Conservation (phyloP, 2,888 invertebrate genomes). For the Erannis defoliaria region DNA sequence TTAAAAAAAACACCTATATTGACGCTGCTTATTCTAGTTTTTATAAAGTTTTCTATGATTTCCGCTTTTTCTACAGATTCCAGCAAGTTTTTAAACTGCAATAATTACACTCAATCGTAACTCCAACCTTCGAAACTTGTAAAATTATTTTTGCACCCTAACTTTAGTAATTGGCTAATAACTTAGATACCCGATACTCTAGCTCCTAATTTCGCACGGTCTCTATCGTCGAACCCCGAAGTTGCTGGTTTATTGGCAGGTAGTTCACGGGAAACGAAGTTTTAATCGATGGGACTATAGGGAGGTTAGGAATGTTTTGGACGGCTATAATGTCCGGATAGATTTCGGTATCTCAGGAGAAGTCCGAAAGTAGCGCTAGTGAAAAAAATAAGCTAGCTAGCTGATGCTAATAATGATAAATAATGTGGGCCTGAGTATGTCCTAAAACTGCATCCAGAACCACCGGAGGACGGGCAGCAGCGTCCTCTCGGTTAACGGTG, state of each 20-base stretch:
- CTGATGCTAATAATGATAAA: too few species aligned
- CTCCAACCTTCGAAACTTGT: background rate
- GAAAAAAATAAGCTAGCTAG: too few species aligned
- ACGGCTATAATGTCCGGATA: conserved; percentile 3
- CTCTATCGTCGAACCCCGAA: conserved; percentile 19
- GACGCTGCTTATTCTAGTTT: too few species aligned
- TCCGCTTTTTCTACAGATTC: too few species aligned
- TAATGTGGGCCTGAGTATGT: too few species aligned
- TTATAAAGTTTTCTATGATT: too few species aligned
- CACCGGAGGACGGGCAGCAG: too few species aligned
- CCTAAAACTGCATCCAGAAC: too few species aligned
- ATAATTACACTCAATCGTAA: background rate
- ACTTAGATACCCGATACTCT: conserved; percentile 19
- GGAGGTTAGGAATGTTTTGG: background rate
- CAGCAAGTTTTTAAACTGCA: background rate
- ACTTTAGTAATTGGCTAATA: conserved; percentile 21
- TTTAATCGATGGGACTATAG: conserved; percentile 23
- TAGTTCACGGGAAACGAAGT: conserved; percentile 19
- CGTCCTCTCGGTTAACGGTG: too few species aligned
- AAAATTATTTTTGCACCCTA: conserved; percentile 1
- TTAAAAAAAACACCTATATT: too few species aligned
- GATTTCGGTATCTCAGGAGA: background rate
- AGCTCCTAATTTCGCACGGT: conserved; percentile 20
- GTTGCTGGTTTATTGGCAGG: conserved; percentile 22
- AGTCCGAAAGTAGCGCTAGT: too few species aligned